These are phyloP conservation scores for Episyrphus balteatus DNA, from an alignment of 1,140 invertebrate species.

Conservation along the genomic window DNA sequence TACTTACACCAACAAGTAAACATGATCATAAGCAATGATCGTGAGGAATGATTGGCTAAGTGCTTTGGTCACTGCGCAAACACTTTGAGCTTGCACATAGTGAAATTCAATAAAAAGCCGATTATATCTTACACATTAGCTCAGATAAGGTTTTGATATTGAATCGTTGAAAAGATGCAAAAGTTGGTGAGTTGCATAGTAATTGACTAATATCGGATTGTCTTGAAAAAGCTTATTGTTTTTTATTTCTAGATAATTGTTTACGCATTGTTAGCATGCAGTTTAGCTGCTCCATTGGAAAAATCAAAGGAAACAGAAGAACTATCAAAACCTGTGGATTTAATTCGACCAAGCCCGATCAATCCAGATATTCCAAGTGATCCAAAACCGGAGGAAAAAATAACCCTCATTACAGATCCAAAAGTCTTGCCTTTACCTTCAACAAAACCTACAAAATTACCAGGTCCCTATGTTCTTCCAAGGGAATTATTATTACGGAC, in stretches of 20 bases:
- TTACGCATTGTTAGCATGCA: not conserved
- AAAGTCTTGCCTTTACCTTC: conserved; percentile 3
- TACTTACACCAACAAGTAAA: too few species aligned
- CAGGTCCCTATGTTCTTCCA: conserved; percentile 1
- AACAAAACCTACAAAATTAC: conserved; percentile 1
- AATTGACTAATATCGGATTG: not conserved
- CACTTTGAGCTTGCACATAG: too few species aligned
- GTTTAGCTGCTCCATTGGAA: conserved; percentile 1
- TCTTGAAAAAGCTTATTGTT: not conserved
- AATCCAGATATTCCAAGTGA: conserved; percentile 6
- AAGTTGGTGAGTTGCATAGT: conserved; percentile 1
- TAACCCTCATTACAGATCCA: conserved; percentile 9
- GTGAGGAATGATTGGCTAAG: too few species aligned
- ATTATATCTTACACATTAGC: too few species aligned
- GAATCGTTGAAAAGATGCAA: not conserved
- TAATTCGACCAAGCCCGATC: conserved; percentile 8
- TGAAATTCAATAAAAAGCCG: too few species aligned
- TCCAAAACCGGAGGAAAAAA: conserved; percentile 6
- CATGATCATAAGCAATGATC: too few species aligned
- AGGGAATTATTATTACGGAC: not conserved
- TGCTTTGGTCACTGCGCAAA: too few species aligned
- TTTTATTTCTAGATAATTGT: conserved; percentile 3
- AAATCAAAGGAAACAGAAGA: not conserved
- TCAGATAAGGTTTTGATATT: not conserved
- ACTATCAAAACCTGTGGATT: not conserved